Base-by-base conservation (phyloP, 2,113 vertebrate genomes). In the Cepphus grylle region DNA sequence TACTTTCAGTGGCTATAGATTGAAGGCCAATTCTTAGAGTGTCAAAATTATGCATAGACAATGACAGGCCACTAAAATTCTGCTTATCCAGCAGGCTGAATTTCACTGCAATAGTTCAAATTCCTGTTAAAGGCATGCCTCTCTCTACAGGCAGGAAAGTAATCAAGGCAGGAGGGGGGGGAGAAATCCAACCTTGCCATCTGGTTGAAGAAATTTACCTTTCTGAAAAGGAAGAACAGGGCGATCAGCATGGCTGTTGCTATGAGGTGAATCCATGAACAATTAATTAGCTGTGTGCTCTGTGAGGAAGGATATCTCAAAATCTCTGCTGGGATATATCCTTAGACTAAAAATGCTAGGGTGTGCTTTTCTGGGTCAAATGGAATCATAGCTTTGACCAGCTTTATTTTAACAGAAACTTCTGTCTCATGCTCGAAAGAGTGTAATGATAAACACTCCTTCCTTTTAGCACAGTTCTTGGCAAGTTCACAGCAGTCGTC, bases 401-500 rank as follows among this genome's bases (percentile, higher is more conserved):
- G 47, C 34, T 86, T 74, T 70, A 87, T 94, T 93, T 81, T 49
- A 89, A 53, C 34, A 58, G 27, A 92, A 88, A 47, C 11, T 70
- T 95, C 74, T 74, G 18, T 71, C 47, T 86, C 81, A 69, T 77
- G 55, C 52, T 95, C 11, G 2, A 62, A 82, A 71, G 43, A 49
- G 8, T 83, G 29, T 29, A 84, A 74, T 81, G 69, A 74, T 86
- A 80, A 79, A 88, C 84, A 69, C 13, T 77, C 50, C 26, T 95
- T 91, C 71, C 18, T 4, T 83, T 91, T 88, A 92, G 56, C 65
- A 86, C 76, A 62, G 86, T 45, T 93, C 58, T 95, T 95, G 79
- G 58, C 93, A 86, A 95, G 27, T 88, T 86, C 88, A 93, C 49
- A 88, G 87, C 30, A 84, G 26, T 84, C 72, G 22, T 94, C 69